Conservation (phyloP, 2,113 vertebrate genomes). For the Corythornis madagascariensis region DNA sequence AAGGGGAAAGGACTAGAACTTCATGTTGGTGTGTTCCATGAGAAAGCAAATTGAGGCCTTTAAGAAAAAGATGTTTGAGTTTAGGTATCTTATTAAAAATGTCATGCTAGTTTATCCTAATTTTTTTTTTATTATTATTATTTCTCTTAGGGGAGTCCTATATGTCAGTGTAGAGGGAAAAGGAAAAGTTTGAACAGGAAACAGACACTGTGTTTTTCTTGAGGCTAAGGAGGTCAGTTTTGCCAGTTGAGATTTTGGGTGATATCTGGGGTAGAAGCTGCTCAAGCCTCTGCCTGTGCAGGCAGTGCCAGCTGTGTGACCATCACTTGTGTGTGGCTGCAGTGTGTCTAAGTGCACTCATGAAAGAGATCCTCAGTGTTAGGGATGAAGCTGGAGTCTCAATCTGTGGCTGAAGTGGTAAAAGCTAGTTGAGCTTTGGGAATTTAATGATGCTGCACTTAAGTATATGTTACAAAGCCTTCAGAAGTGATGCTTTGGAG, state of each 20-base stretch:
- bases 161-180: background rate
- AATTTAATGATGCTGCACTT: background rate
- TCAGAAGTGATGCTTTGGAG: background rate
- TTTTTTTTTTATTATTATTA: background rate
- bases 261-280: background rate
- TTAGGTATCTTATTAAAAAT: background rate
- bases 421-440: background rate
- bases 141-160: fast-evolving
- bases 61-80: background rate
- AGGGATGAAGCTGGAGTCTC: background rate
- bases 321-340: background rate
- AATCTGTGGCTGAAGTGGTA: background rate
- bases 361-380: background rate
- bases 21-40: background rate
- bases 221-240: background rate
- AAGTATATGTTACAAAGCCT: background rate
- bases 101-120: background rate
- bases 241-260: background rate
- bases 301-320: background rate
- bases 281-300: background rate
- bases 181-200: background rate
- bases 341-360: background rate
- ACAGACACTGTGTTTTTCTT: background rate
- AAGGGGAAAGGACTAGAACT: background rate
- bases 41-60: background rate